Percentiles rank a stretch among this genome's conserved stretches.
Evolutionary conservation across 2,888 invertebrate genomes (phyloP).

Genomic region (Nysson spinosus): DNA sequence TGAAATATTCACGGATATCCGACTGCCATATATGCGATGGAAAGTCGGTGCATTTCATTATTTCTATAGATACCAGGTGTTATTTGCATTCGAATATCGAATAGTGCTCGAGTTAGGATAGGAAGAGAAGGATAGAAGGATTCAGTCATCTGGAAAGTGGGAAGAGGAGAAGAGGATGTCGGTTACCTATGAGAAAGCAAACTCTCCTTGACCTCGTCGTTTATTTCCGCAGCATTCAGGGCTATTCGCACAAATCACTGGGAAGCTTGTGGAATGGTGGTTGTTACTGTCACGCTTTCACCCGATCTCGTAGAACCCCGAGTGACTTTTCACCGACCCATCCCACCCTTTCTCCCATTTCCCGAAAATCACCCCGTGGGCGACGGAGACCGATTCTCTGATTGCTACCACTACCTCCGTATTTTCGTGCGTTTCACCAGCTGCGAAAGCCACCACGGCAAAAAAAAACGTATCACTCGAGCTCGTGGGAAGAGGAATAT

Average conservation of each 20-base stretch:
- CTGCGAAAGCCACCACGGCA: slow-evolving; percentile 2
- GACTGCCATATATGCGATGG: too few species aligned
- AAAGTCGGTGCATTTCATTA: too few species aligned
- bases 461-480: slow-evolving; percentile 13
- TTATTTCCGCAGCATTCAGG: slow-evolving; percentile 17
- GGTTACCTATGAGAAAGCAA: too few species aligned
- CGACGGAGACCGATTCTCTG: slow-evolving; percentile 23
- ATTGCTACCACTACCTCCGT: slow-evolving; percentile 22
- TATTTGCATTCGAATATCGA: too few species aligned
- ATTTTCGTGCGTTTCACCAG: slow-evolving; percentile 24
- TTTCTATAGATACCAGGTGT: too few species aligned
- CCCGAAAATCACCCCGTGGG: slow-evolving; percentile 30
- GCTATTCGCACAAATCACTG: slow-evolving; percentile 8
- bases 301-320: background rate
- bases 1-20: too few species aligned
- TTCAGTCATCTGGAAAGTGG: too few species aligned
- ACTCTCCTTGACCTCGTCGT: slow-evolving; percentile 11
- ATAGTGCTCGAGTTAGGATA: too few species aligned
- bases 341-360: slow-evolving; percentile 10
- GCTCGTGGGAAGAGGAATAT: slow-evolving; percentile 1
- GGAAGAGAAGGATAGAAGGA: too few species aligned
- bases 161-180: too few species aligned
- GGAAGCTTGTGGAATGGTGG: slow-evolving; percentile 1
- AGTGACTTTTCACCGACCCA: slow-evolving; percentile 3
- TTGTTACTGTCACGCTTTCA: slow-evolving; percentile 22